These are phyloP conservation scores for Porites rus DNA, from an alignment of 92 coral and sea anemone species.

Conservation along the genomic window DNA sequence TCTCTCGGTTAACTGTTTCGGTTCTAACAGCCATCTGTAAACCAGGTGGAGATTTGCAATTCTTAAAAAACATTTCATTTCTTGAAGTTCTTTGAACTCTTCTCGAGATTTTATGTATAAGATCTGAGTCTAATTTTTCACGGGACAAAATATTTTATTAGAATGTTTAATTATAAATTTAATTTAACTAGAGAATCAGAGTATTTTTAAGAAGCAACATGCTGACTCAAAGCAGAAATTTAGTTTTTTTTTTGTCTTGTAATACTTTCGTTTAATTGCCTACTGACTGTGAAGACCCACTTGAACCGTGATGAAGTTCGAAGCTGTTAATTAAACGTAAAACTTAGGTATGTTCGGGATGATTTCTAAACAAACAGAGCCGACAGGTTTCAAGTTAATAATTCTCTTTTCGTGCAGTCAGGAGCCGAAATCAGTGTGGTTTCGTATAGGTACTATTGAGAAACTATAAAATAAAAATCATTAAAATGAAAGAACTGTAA, in stretches of 20 bases:
- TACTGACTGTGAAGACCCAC: background rate
- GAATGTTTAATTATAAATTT: background rate
- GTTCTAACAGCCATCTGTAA: background rate
- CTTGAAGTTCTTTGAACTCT: too few species aligned
- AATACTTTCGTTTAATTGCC: background rate
- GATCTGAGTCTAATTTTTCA: background rate
- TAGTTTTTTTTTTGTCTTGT: background rate
- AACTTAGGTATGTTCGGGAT: too few species aligned
- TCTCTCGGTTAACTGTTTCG: too few species aligned
- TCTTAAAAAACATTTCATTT: background rate
- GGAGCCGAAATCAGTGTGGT: too few species aligned
- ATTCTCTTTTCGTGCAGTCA: background rate
- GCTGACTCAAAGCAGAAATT: conserved; percentile 23
- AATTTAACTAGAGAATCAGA: background rate
- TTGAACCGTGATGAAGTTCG: too few species aligned
- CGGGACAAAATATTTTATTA: background rate
- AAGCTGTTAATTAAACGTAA: too few species aligned
- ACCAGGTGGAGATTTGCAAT: background rate
- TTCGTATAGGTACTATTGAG: too few species aligned
- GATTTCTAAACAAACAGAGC: background rate
- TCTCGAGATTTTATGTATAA: too few species aligned
- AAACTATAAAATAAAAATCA: too few species aligned
- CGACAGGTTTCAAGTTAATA: background rate
- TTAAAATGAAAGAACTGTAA: too few species aligned
- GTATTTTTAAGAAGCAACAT: background rate